A percentile compares a stretch with the other conserved stretches of the same genome.
Conservation (phyloP, 2,113 vertebrate species). For the Alexandromys fortis region DNA sequence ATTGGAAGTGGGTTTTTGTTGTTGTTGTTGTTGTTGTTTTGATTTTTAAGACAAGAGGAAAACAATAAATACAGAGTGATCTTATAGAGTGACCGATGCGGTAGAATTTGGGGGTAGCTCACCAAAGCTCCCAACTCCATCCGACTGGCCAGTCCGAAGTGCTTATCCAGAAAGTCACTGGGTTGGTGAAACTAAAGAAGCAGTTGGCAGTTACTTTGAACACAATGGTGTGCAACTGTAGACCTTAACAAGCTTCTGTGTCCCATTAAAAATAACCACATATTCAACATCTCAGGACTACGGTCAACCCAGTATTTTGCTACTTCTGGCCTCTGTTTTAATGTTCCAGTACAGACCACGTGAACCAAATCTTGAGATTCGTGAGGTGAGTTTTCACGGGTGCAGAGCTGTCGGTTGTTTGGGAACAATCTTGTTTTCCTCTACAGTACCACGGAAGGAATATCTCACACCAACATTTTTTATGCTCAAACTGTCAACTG, state of each 20-base stretch:
- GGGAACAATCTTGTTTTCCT: neutral
- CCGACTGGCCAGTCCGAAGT: neutral
- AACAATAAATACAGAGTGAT: neutral
- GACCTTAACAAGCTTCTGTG: conserved; percentile 21
- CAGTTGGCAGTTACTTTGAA: conserved; percentile 44
- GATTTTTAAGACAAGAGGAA: neutral
- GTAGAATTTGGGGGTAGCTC: conserved; percentile 35
- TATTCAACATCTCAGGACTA: neutral
- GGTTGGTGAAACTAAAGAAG: conserved; percentile 43
- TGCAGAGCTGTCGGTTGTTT: neutral
- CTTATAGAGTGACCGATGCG: neutral
- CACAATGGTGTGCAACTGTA: conserved; percentile 20
- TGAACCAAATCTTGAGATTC: neutral
- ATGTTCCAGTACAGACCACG: neutral
- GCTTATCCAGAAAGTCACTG: neutral
- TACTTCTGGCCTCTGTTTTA: neutral
- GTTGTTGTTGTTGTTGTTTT: neutral
- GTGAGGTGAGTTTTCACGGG: conserved; percentile 21
- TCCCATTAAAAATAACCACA: conserved; percentile 51
- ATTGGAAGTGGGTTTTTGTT: neutral
- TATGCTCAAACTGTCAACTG: neutral
- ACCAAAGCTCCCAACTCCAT: neutral
- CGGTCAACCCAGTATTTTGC: conserved; percentile 35
- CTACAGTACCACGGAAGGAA: neutral
- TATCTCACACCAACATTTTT: neutral